A percentile compares a stretch with the other conserved stretches of the same genome.
Conservation (phyloP, 2,113 vertebrate species). For the Cyphomyrus plagiostoma region DNA sequence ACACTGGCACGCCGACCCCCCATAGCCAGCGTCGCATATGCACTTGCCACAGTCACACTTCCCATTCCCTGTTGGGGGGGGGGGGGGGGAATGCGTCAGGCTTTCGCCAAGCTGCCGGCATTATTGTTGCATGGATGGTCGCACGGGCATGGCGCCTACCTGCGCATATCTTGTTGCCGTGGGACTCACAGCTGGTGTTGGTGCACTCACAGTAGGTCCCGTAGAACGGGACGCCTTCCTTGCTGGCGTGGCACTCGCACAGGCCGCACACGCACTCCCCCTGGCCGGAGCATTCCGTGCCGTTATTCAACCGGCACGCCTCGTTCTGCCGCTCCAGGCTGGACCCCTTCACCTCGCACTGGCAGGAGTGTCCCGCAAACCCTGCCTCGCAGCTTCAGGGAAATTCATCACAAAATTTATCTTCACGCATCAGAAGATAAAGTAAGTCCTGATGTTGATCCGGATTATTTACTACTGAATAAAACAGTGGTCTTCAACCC, state of each 20-base stretch:
- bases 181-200: slow-evolving; percentile 74
- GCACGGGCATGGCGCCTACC: slow-evolving; percentile 42
- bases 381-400: slow-evolving; percentile 58
- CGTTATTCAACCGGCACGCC: slow-evolving; percentile 69
- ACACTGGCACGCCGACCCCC: slow-evolving; percentile 83
- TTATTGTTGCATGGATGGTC: background rate
- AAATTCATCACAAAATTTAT: background rate
- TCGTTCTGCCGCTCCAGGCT: slow-evolving; percentile 60
- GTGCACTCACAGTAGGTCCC: slow-evolving; percentile 78
- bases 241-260: slow-evolving; percentile 70
- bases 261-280: slow-evolving; percentile 86
- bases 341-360: slow-evolving; percentile 65
- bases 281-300: slow-evolving; percentile 72
- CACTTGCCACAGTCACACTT: slow-evolving; percentile 70
- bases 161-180: slow-evolving; percentile 61
- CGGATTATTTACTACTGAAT: background rate
- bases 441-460: background rate
- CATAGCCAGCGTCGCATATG: slow-evolving; percentile 35
- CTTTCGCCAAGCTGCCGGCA: background rate
- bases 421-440: background rate
- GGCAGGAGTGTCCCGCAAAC: slow-evolving; percentile 71
- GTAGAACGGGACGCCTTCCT: slow-evolving; percentile 55
- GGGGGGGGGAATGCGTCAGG: background rate
- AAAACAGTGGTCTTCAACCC: background rate
- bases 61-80: slow-evolving; percentile 56